Evolutionary conservation across 2,113 vertebrate genomes (phyloP), one percentile per base, ranked within the genome.

Genomic region (Gasterosteus aculeatus): DNA sequence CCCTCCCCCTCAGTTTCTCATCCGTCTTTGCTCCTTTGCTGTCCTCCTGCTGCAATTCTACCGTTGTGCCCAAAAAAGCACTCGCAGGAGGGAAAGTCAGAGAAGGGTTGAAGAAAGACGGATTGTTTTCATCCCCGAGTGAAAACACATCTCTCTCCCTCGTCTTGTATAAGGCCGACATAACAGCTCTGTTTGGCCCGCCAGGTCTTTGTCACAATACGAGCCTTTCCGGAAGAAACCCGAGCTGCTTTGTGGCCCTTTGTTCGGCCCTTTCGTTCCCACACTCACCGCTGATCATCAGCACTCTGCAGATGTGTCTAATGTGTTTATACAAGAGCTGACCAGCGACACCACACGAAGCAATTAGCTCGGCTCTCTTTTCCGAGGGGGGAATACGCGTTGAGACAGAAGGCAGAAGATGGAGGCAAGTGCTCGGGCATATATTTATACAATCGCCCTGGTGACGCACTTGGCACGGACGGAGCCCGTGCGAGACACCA

Each of bases 181-280:
- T 77, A 86, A 75, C 83, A 33, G 78, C 75, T 81, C 72, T 69
- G 80, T 80, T 84, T 72, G 84, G 77, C 77, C 85, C 33, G 68
- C 72, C 69, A 87, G 73, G 77, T 79, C 69, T 70, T 39, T 46
- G 38, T 86, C 69, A 68, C 78, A 49, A 49, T 62, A 29, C 47
- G 67, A 84, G 73, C 42, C 78, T 63, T 26, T 88, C 75, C 62
- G 83, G 73, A 83, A 78, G 91, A 89, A 94, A 92, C 86, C 70
- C 7, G 64, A 93, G 87, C 88, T 62, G 49, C 14, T 63, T 75
- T 51, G 63, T 58, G 66, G 68, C 59, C 80, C 53, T 85, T 90
- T 38, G 90, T 84, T 92, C 91, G 86, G 79, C 86, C 87, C 80
- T 63, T 71, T 79, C 47, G 69, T 93, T 93, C 92, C 91, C 92